Evolutionary conservation across 2,888 invertebrate genomes (phyloP), one percentile per base, ranked within the genome.

Genomic region (Sphecodes monilicornis): DNA sequence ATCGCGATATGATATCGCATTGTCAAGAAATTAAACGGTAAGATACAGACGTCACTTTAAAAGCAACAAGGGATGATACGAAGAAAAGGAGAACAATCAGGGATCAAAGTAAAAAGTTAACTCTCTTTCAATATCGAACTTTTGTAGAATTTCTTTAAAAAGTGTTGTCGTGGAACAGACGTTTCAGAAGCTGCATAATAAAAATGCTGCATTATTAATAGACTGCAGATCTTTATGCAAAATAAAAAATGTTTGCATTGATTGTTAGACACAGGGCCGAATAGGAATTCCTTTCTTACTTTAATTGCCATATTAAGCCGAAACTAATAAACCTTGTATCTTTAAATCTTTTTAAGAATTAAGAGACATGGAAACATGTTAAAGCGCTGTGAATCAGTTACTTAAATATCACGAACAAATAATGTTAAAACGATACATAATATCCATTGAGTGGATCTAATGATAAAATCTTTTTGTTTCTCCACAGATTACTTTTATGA

Each of bases 1-100:
- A 32, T 73, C 29, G 8, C 22, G 4, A 36, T n/a, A n/a, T 54
- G 32, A 43, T 66, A 71, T 83, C 50, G 69, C 46, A 10, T 26
- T 60, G 32, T 83, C 60, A n/a, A 32, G 46, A 13, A 76, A 83
- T 81, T 73, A 81, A 76, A 73, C 32, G 32, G 10, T 54, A 50
- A n/a, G 10, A n/a, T 10, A 50, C n/a, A 1, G 22, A 50, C 50
- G 50, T 26, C 57, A 5, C 13, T 1, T 57, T 29, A 29, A 29
- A 5, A 60, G 29, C 16, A 16, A n/a, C 50, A 50, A 50, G 10
- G 22, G 22, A n/a, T n/a, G 50, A n/a, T 50, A n/a, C 2, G 50
- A 50, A 1, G 3, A 50, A 3, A 22, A 50, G 50, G n/a, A n/a
- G 1, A 50, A 50, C n/a, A 50, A 50, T 50, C 50, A n/a, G 3